phyloP scores from a whole-genome alignment of 2,113 vertebrate genomes.

The Callipepla squamata region DNA sequence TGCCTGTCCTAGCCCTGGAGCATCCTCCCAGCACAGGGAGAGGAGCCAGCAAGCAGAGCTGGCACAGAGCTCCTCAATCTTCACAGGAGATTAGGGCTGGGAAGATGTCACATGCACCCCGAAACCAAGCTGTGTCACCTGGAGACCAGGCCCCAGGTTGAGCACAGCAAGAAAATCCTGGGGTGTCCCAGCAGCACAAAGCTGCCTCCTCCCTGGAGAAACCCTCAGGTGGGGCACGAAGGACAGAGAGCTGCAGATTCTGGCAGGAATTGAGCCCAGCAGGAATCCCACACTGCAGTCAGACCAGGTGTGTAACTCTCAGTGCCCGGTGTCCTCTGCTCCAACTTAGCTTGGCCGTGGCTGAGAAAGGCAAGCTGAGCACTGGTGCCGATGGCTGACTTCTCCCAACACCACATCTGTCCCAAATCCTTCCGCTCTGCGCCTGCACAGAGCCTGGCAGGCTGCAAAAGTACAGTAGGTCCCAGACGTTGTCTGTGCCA shows the following conservation, averaged over 20 bases:
- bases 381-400: rapidly evolving
- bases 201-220: background rate
- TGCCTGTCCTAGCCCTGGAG: background rate
- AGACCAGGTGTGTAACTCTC: background rate
- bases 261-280: background rate
- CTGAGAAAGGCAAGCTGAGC: background rate
- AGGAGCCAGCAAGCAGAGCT: background rate
- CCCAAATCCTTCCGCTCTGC: background rate
- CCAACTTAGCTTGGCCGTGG: background rate
- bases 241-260: background rate
- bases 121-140: background rate
- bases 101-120: background rate
- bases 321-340: background rate
- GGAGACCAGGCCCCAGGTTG: background rate
- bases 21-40: background rate
- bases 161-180: background rate
- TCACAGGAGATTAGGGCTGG: background rate
- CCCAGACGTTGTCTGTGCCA: background rate
- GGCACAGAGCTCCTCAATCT: background rate
- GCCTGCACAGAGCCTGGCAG: background rate
- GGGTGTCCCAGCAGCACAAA: background rate
- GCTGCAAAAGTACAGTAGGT: background rate
- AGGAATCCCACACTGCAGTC: background rate
- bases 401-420: background rate
- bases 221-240: background rate